A percentile compares a stretch with the other conserved stretches of the same genome.
Evolutionary conservation across 37 sponge, comb jelly and placozoan genomes (phyloP).

Genomic region (Corticium candelabrum): DNA sequence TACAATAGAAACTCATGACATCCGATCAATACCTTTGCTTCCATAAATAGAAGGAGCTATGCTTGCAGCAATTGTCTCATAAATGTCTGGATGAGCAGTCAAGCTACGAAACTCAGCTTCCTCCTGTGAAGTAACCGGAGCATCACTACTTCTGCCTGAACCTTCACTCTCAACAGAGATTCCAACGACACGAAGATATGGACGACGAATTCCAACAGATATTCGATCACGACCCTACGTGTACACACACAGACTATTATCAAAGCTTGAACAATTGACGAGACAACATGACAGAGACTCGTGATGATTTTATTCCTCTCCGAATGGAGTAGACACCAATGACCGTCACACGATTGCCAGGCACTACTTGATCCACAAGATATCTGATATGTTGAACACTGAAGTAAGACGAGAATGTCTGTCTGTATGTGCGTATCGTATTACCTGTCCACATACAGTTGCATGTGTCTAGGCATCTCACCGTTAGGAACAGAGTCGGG

Average conservation of each 20-base stretch:
- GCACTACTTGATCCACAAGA: constrained; percentile 82
- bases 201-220: constrained; percentile 85
- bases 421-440: too few relatives aligned
- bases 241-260: too few relatives aligned
- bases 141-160: constrained; percentile 52
- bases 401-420: not conserved
- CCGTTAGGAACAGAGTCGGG: constrained; percentile 97
- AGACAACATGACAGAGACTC: not conserved
- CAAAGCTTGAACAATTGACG: too few relatives aligned
- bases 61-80: constrained; percentile 61
- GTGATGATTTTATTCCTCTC: constrained; percentile 17
- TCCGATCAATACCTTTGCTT: constrained; percentile 44
- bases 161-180: constrained; percentile 80
- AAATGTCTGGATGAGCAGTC: constrained; percentile 74
- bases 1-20: too few relatives aligned
- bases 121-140: constrained; percentile 72
- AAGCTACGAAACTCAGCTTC: constrained; percentile 77
- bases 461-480: constrained; percentile 97
- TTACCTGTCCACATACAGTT: constrained; percentile 73
- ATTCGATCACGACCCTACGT: constrained; percentile 25
- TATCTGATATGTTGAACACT: constrained; percentile 11
- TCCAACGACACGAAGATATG: constrained; percentile 92
- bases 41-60: constrained; percentile 99
- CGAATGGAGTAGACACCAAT: constrained; percentile 93
- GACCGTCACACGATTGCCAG: constrained; percentile 90